These are phyloP conservation scores for Andrena fulva DNA, from an alignment of 2,888 invertebrate species.

Conservation along the genomic window DNA sequence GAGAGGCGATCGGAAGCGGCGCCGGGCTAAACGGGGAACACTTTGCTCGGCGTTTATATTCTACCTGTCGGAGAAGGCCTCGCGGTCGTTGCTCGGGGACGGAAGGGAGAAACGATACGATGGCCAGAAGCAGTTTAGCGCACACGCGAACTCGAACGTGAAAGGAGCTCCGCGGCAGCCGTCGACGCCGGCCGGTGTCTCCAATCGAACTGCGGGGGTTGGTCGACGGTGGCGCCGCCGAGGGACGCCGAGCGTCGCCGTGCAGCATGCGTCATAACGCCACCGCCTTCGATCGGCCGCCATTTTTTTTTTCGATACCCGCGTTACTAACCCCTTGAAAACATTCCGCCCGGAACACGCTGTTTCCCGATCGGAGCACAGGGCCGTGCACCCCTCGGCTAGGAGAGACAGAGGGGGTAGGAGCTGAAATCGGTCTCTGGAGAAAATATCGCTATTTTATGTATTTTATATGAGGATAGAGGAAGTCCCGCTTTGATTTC, in stretches of 20 bases:
- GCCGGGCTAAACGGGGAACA: background rate
- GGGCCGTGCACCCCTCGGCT: background rate
- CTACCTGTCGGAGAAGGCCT: conserved; percentile 35
- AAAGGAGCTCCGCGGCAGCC: conserved; percentile 66
- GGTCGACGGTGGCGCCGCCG: conserved; percentile 83
- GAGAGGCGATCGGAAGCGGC: background rate
- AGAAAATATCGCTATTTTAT: background rate
- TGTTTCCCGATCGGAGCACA: conserved; percentile 60
- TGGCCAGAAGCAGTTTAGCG: conserved; percentile 14
- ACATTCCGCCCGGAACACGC: conserved; percentile 66
- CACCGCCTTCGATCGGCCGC: conserved; percentile 79
- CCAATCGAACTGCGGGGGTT: conserved; percentile 83
- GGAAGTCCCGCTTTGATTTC: background rate
- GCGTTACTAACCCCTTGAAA: conserved; percentile 74
- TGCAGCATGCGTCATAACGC: conserved; percentile 74
- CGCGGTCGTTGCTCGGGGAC: conserved; percentile 19
- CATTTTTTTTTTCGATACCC: conserved; percentile 73
- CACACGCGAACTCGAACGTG: conserved; percentile 63
- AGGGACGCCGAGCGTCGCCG: conserved; percentile 58
- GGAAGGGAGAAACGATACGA: background rate
- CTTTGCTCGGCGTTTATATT: background rate
- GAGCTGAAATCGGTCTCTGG: background rate
- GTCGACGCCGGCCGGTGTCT: conserved; percentile 84
- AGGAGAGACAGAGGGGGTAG: too few relatives aligned
- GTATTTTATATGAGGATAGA: background rate